Conservation (phyloP, 2,797 vertebrate species). For the Typhlichthys eigenmanni region DNA sequence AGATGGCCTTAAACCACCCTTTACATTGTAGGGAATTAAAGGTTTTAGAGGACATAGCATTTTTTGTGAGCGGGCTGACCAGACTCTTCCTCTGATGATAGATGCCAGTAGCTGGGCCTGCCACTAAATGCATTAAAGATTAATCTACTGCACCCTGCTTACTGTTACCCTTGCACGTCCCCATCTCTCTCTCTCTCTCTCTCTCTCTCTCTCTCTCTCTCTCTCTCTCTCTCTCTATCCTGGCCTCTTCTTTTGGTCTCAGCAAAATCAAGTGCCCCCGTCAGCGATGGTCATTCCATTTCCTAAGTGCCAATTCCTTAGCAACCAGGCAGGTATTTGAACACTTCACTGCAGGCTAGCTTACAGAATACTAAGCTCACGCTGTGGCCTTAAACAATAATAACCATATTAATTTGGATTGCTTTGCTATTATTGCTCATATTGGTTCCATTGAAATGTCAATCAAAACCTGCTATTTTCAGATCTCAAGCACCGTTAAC, state of each 20-base stretch:
- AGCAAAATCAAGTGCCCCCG: constrained; percentile 66
- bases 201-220: constrained; percentile 7
- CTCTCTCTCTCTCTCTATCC: constrained; percentile 27
- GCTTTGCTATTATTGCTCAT: no score
- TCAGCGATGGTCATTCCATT: constrained; percentile 74
- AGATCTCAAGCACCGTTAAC: no score
- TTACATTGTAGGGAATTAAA: constrained; percentile 13
- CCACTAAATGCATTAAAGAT: constrained; percentile 28
- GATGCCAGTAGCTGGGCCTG: constrained; percentile 41
- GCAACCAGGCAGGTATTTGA: constrained; percentile 63
- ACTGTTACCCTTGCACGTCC: constrained; percentile 34
- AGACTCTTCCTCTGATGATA: constrained; percentile 38
- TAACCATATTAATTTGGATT: no score
- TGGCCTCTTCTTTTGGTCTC: constrained; percentile 60
- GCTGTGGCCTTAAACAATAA: constrained; percentile 6
- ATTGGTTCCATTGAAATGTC: no score
- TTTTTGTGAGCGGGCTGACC: constrained; percentile 22
- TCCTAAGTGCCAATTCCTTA: constrained; percentile 71
- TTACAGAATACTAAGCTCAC: constrained; percentile 43
- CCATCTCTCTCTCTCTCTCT: constrained; percentile 18
- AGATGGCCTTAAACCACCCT: constrained; percentile 5
- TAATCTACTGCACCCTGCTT: constrained; percentile 36
- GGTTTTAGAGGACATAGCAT: constrained; percentile 16
- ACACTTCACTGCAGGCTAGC: constrained; percentile 43
- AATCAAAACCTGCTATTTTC: no score